Percentiles rank a stretch among this genome's conserved stretches.
Evolutionary conservation across 1,140 invertebrate genomes (phyloP).

Genomic region (Tetramorium parvispinum): DNA sequence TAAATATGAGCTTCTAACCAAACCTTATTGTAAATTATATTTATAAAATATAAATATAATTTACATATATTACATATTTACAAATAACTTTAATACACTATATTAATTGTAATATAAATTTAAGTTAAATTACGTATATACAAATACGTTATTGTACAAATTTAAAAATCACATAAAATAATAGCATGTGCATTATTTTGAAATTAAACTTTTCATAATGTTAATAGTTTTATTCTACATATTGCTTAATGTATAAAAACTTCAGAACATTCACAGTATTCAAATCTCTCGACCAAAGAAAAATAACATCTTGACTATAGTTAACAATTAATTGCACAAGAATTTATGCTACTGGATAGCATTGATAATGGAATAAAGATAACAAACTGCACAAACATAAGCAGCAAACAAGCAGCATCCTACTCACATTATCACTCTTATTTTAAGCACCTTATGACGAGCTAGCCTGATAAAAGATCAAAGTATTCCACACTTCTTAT

Average conservation of each 20-base stretch:
- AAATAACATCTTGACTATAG: not conserved
- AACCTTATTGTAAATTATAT: not conserved
- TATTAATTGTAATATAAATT: too few species aligned
- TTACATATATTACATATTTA: not conserved
- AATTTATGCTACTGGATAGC: not conserved
- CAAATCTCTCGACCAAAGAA: not conserved
- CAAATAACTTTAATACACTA: too few species aligned
- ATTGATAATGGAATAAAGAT: not conserved
- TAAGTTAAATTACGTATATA: not conserved
- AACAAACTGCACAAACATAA: not conserved
- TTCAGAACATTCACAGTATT: too few species aligned
- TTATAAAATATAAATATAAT: not conserved
- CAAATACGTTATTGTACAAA: not conserved
- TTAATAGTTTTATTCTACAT: constrained; percentile 24
- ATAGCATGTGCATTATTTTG: not conserved
- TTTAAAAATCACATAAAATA: not conserved
- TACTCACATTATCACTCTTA: constrained; percentile 64
- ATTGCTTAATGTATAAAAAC: constrained; percentile 30
- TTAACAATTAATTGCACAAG: constrained; percentile 18
- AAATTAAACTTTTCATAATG: not conserved
- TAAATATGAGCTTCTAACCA: not conserved
- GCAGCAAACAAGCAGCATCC: not conserved
- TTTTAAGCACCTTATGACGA: constrained; percentile 50
- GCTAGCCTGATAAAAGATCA: constrained; percentile 49
- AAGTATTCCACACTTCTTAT: constrained; percentile 51